Conservation (phyloP, 2,113 vertebrate genomes). For the Pseudorhombus dupliciocellatus region DNA sequence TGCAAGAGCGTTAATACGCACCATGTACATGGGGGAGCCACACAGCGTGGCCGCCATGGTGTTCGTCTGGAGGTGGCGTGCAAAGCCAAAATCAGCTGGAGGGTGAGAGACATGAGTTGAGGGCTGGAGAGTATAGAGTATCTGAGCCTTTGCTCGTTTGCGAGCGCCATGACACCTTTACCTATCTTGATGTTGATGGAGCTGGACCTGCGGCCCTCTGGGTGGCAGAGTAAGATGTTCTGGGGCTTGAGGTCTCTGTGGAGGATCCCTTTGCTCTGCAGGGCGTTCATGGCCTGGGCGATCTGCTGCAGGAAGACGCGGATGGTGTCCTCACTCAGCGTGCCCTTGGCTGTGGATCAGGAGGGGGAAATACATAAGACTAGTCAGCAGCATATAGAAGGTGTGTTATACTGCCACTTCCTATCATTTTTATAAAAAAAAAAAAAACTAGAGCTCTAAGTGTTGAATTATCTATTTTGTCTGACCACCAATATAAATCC, state of each 20-base stretch:
- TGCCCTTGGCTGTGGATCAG: slow-evolving; percentile 86
- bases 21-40: slow-evolving; percentile 99
- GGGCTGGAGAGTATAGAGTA: background rate
- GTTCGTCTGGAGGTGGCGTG: slow-evolving; percentile 93
- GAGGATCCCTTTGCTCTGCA: slow-evolving; percentile 93
- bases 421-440: background rate
- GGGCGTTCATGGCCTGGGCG: slow-evolving; percentile 90
- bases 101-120: slow-evolving; percentile 18
- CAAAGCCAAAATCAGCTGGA: slow-evolving; percentile 96
- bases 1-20: slow-evolving; percentile 67
- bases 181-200: slow-evolving; percentile 94
- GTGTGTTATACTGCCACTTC: background rate
- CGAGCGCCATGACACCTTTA: slow-evolving; percentile 26
- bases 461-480: background rate
- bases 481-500: too few relatives aligned
- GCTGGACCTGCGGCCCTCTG: slow-evolving; percentile 85
- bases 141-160: background rate
- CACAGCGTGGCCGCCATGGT: slow-evolving; percentile 96
- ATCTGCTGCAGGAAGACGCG: slow-evolving; percentile 95
- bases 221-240: slow-evolving; percentile 92
- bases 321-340: slow-evolving; percentile 95
- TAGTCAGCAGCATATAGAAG: background rate
- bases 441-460: too few relatives aligned
- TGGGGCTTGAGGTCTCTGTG: slow-evolving; percentile 97
- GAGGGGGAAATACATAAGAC: background rate